Conservation (phyloP, 2,113 vertebrate genomes). For the Delphinapterus leucas region DNA sequence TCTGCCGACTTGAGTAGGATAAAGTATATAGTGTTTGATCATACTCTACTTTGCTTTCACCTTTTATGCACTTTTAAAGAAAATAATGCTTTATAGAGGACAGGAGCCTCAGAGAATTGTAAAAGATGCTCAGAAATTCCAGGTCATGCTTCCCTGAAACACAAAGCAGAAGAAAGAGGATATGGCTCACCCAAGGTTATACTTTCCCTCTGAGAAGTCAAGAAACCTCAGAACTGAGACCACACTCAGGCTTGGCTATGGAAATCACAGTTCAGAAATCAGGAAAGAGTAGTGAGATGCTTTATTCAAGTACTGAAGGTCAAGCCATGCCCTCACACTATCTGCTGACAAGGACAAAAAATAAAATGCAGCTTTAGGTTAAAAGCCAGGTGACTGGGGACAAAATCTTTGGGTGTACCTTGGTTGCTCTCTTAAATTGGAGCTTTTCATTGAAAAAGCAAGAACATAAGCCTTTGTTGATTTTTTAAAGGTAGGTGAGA, state of each 20-base stretch:
- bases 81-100: background rate
- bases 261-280: background rate
- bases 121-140: background rate
- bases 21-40: background rate
- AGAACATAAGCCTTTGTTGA: slow-evolving; percentile 60
- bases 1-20: background rate
- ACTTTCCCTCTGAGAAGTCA: background rate
- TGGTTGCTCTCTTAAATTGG: slow-evolving; percentile 43
- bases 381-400: background rate
- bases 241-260: background rate
- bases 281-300: background rate
- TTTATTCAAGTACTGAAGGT: background rate
- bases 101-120: background rate
- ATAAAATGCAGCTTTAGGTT: background rate
- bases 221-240: background rate
- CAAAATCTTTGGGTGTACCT: background rate
- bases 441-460: slow-evolving; percentile 44
- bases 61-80: background rate
- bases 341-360: background rate
- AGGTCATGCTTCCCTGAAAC: background rate
- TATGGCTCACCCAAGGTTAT: too few relatives aligned
- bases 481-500: slow-evolving; percentile 57
- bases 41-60: background rate
- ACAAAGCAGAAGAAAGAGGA: background rate
- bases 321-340: background rate